These are phyloP conservation scores for Athripsodes cinereus DNA, from an alignment of 2,888 invertebrate species.

Conservation along the genomic window DNA sequence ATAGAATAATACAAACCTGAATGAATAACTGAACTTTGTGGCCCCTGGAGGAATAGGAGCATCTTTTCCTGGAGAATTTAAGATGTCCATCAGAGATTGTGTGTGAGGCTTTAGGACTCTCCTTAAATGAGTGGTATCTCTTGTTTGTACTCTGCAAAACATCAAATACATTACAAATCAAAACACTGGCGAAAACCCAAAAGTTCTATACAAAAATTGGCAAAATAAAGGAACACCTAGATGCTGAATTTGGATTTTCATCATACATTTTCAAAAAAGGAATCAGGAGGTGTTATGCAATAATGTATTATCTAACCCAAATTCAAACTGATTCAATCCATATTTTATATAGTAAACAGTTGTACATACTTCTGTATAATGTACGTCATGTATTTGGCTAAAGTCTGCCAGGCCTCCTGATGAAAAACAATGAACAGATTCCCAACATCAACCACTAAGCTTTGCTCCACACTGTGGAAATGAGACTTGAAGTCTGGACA, in stretches of 20 bases:
- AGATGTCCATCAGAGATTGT: slow-evolving; percentile 36
- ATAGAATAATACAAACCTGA: slow-evolving; percentile 38
- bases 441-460: slow-evolving; percentile 64
- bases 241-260: no score
- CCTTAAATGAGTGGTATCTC: slow-evolving; percentile 30
- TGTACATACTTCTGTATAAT: slow-evolving; percentile 57
- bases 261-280: no score
- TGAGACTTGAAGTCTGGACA: slow-evolving; percentile 79
- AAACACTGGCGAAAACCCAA: no score
- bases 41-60: slow-evolving; percentile 72
- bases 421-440: slow-evolving; percentile 61
- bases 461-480: slow-evolving; percentile 76
- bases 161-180: neutral
- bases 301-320: no score
- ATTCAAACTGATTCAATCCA: no score
- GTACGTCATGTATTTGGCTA: slow-evolving; percentile 63
- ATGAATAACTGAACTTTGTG: slow-evolving; percentile 67
- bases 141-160: slow-evolving; percentile 29
- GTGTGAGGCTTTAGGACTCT: slow-evolving; percentile 37
- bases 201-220: slow-evolving; percentile 1
- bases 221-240: neutral
- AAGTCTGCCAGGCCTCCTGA: slow-evolving; percentile 64
- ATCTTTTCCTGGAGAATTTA: slow-evolving; percentile 46
- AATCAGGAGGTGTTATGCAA: no score
- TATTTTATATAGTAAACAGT: no score